Percentiles rank a stretch among this genome's conserved stretches.
Evolutionary conservation across 1,140 invertebrate genomes (phyloP).

Genomic region (Caerostris extrusa): DNA sequence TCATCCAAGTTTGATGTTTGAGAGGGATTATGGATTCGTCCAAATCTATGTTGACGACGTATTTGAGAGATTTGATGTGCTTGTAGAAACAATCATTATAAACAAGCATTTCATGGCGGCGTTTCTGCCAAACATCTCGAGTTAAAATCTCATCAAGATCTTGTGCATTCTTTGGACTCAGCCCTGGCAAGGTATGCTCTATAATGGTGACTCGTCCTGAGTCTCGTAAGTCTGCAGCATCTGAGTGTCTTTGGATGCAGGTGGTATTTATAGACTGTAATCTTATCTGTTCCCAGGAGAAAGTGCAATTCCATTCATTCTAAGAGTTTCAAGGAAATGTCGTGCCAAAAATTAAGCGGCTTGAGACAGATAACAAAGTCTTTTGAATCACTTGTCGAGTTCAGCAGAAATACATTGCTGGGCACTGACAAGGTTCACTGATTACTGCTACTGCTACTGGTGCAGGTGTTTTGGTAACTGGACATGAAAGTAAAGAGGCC

Average conservation of each 20-base stretch:
- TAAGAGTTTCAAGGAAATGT: slow-evolving; percentile 85
- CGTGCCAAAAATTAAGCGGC: slow-evolving; percentile 86
- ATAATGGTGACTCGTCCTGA: slow-evolving; percentile 83
- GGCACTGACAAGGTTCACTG: slow-evolving; percentile 33
- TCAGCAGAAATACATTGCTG: slow-evolving; percentile 33
- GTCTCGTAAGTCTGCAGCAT: slow-evolving; percentile 84
- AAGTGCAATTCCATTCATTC: slow-evolving; percentile 88
- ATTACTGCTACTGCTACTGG: slow-evolving; percentile 58
- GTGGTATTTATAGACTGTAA: slow-evolving; percentile 86
- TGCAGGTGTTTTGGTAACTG: background rate
- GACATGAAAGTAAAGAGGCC: slow-evolving; percentile 77
- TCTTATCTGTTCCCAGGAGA: slow-evolving; percentile 86
- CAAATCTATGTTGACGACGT: slow-evolving; percentile 87
- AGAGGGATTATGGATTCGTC: slow-evolving; percentile 88
- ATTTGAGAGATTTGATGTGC: slow-evolving; percentile 84
- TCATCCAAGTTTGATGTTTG: slow-evolving; percentile 84
- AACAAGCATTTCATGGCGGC: slow-evolving; percentile 87
- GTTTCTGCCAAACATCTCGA: slow-evolving; percentile 85
- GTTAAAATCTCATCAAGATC: background rate
- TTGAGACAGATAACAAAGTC: slow-evolving; percentile 88
- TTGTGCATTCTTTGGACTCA: background rate
- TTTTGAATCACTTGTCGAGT: slow-evolving; percentile 40
- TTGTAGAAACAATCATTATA: slow-evolving; percentile 90
- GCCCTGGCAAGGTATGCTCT: background rate
- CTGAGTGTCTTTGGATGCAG: slow-evolving; percentile 83